Conservation (phyloP, 2,113 vertebrate genomes). For the Ceratotherium simum region DNA sequence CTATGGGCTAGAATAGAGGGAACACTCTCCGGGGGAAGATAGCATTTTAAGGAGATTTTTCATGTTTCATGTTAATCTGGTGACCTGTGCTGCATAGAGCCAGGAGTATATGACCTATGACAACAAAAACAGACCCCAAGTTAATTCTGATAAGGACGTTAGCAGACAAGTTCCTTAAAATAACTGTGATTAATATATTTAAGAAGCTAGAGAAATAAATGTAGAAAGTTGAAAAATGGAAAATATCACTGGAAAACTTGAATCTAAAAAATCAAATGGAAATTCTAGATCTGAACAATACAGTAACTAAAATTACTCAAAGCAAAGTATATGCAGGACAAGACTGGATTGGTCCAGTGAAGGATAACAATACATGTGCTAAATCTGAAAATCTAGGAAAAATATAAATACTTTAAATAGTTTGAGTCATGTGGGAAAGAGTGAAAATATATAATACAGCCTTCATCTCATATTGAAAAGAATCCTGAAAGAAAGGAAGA, state of each 20-base stretch:
- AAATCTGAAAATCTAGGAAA: not conserved
- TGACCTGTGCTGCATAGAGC: not conserved
- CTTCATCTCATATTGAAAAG: not conserved
- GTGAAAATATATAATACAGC: not conserved
- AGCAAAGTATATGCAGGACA: not conserved
- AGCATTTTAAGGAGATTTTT: not conserved
- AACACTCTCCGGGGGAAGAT: not conserved
- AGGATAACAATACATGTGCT: not conserved
- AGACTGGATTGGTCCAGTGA: not conserved
- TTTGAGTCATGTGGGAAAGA: not conserved
- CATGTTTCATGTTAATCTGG: not conserved
- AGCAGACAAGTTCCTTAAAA: not conserved
- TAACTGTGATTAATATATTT: not conserved
- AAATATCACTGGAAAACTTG: not conserved
- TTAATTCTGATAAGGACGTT: not conserved
- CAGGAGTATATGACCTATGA: not conserved
- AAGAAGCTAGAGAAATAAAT: not conserved
- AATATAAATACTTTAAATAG: not conserved
- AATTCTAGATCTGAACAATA: not conserved
- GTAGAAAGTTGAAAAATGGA: not conserved
- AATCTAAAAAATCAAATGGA: not conserved
- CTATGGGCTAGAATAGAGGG: not conserved
- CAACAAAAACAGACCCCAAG: not conserved
- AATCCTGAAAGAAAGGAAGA: not conserved
- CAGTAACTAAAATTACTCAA: not conserved